Evolutionary conservation across 2,113 vertebrate genomes (phyloP), one percentile per base, ranked within the genome.

Genomic region (Hucho hucho): DNA sequence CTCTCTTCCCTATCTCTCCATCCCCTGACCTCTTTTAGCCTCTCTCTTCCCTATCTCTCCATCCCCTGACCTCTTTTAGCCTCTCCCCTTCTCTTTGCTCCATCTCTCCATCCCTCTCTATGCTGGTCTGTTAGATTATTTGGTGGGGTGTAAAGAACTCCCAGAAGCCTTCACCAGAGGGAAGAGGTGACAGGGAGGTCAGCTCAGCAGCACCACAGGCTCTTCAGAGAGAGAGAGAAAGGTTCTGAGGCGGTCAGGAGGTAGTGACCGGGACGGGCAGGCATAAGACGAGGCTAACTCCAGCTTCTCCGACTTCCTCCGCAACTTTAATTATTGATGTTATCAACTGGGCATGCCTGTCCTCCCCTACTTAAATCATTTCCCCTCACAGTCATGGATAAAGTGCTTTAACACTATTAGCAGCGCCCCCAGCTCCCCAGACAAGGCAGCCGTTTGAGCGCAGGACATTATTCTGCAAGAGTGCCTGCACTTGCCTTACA

Each of bases 361-460:
- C 81, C 73, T 80, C 46, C 11, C 14, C 80, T 49, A 56, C 84
- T 86, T 64, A 83, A 88, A 80, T 82, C 65, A 74, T 69, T 66
- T 65, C 49, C 24, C 73, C 76, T 83, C 69, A 74, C 80, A 87
- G 81, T 83, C 76, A 66, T 81, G 80, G 84, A 88, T 82, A 88
- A 89, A 90, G 87, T 87, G 83, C 86, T 87, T 90, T 86, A 53
- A 87, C 81, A 78, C 75, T 90, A 85, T 89, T 83, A 78, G 74
- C 66, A 79, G 28, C 28, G 66, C 61, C 28, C 9, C 47, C 46
- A 72, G 69, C 32, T 49, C 29, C 25, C 46, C 37, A 70, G 69
- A 76, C 64, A 72, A 78, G 61, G 59, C 49, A 56, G 29, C 76
- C 72, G 72, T 37, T 79, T 75, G 56, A 68, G 65, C 64, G 26